phyloP scores from a whole-genome alignment of 2,797 vertebrate species.

The Notamacropus eugenii region DNA sequence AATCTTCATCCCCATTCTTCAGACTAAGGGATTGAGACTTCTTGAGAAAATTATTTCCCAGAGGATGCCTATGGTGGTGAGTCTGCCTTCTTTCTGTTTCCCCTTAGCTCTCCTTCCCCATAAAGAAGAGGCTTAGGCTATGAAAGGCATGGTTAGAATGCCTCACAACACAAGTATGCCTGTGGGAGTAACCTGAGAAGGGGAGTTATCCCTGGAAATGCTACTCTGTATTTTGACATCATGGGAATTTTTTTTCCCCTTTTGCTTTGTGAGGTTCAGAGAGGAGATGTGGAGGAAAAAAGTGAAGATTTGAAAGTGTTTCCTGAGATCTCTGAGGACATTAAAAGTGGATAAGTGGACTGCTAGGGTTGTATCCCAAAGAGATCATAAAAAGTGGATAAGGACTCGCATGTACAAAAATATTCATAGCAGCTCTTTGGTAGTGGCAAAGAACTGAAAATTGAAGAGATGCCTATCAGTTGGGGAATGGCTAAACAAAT shows the following conservation, averaged over 20 bases:
- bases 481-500: too few species aligned
- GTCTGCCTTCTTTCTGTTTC: not conserved
- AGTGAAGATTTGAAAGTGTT: not conserved
- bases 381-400: too few species aligned
- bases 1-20: accelerated
- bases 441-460: too few species aligned
- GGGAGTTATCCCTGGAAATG: not conserved
- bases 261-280: not conserved
- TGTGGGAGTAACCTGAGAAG: not conserved
- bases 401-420: too few species aligned
- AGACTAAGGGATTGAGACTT: not conserved
- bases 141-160: not conserved
- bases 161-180: not conserved
- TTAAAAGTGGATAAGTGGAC: not conserved
- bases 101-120: not conserved
- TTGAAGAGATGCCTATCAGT: too few species aligned
- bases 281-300: not conserved
- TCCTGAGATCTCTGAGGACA: not conserved
- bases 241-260: not conserved
- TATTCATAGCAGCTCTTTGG: too few species aligned
- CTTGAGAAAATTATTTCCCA: not conserved
- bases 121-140: not conserved
- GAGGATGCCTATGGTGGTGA: too few species aligned
- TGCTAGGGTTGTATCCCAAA: too few species aligned
- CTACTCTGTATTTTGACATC: not conserved